Percentiles rank a stretch among this genome's conserved stretches.
Evolutionary conservation across 2,113 vertebrate species (phyloP).

Genomic region (Percopsis transmontana): DNA sequence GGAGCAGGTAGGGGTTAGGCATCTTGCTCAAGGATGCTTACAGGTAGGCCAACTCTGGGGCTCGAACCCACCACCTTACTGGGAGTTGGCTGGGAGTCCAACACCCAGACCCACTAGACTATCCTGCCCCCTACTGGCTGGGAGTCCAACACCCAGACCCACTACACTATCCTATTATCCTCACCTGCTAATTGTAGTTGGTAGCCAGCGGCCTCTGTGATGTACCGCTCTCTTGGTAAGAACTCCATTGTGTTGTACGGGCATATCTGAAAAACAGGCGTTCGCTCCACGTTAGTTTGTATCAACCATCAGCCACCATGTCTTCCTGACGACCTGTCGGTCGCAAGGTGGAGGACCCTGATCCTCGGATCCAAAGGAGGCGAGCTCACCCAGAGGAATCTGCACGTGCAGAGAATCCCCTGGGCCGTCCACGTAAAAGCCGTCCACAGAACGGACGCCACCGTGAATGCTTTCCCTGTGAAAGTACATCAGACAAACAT

Average conservation of each 20-base stretch:
- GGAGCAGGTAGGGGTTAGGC: no score
- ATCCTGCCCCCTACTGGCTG: no score
- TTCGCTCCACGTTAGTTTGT: neutral
- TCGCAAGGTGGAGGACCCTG: neutral
- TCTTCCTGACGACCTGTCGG: neutral
- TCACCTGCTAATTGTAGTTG: conserved; percentile 45
- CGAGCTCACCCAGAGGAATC: conserved; percentile 76
- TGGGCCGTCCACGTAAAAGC: conserved; percentile 67
- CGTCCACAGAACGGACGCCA: conserved; percentile 47
- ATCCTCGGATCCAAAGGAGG: neutral
- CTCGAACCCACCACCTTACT: no score
- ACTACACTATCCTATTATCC: conserved; percentile 3
- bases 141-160: no score
- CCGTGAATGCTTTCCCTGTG: conserved; percentile 31
- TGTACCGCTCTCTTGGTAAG: conserved; percentile 40
- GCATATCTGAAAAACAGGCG: conserved; percentile 69
- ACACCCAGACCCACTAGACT: no score
- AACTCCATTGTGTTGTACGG: conserved; percentile 70
- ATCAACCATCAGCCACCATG: neutral
- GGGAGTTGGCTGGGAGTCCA: no score
- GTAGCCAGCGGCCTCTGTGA: conserved; percentile 1
- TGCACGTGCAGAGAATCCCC: conserved; percentile 73
- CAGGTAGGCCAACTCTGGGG: no score
- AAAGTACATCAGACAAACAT: no score
- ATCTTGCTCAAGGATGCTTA: no score